Base-by-base conservation (phyloP, 2,888 invertebrate species). In the Athalia cordata region DNA sequence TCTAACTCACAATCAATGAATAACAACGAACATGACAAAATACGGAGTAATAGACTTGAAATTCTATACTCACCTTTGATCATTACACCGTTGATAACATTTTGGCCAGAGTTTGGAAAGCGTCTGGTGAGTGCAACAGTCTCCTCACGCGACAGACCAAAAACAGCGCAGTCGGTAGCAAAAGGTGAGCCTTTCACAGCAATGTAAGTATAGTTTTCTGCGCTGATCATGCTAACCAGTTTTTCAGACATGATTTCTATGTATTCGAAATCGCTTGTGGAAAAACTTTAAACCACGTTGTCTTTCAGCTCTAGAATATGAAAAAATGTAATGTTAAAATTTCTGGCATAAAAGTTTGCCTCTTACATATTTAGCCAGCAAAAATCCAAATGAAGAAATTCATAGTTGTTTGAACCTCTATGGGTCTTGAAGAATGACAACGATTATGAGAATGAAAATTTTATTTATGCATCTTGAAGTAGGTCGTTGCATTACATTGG, bases 161-260 rank as follows among this genome's bases (percentile, higher is more conserved):
- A 96, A 55, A 95, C 94, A 80, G 94, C 92, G 89, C 94, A 94
- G 86, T 96, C 95, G 81, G 91, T 90, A 81, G 95, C 94, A 91
- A 96, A 94, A 79, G 96, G 90, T 4, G 96, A 96, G 57, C 95
- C 96, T 90, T 96, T 96, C 68, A 96, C 93, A 80, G 95, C 95
- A 84, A 95, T 92, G 90, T 96, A 96, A 80, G 94, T 93, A 88
- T 92, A 94, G 83, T 92, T 93, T 82, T 93, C 94, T 79, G 83
- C 87, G 78, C 89, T 89, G 78, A 91, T 85, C 79, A 91, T 84
- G 84, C 88, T 90, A 78, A 90, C 88, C 67, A 90, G 90, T 80
- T 90, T 88, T 79, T 78, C 75, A 61, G 62, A 8, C 59, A 70
- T 65, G n/a, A 7, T 11, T 74, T 64, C 52, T 43, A 11, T 13